These are phyloP conservation scores for Sylvilagus floridanus DNA, from an alignment of 2,797 vertebrate species.

Conservation along the genomic window DNA sequence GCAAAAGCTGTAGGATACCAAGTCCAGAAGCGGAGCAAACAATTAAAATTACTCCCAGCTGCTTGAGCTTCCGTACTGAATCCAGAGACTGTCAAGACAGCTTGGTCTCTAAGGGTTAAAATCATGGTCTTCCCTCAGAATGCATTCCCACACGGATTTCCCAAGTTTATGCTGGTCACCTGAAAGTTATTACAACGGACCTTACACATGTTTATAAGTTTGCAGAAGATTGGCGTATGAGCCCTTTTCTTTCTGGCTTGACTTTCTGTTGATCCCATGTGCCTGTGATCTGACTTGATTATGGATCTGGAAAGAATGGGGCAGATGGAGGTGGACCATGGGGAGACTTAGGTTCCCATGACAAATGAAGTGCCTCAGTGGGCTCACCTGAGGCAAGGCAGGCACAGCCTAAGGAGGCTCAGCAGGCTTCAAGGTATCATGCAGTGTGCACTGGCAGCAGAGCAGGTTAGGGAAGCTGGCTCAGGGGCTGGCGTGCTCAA, in stretches of 20 bases:
- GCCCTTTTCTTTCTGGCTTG: neutral
- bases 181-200: neutral
- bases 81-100: neutral
- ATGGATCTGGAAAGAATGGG: neutral
- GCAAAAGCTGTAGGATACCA: neutral
- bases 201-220: neutral
- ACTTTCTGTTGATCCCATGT: neutral
- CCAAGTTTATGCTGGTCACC: neutral
- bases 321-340: neutral
- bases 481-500: neutral
- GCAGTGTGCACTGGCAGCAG: rapidly evolving
- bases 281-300: neutral
- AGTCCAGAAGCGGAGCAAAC: neutral
- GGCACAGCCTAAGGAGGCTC: neutral
- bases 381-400: neutral
- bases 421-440: neutral
- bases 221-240: neutral
- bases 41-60: neutral
- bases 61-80: neutral
- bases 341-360: neutral
- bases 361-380: neutral
- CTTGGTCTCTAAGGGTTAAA: slow-evolving; percentile 26
- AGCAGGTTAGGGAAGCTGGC: rapidly evolving
- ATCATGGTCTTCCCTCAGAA: neutral
- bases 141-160: neutral